A percentile compares a stretch with the other conserved stretches of the same genome.
These are phyloP conservation scores for Lanistes nyassanus DNA, from an alignment of 1,140 invertebrate genomes.

Conservation along the genomic window DNA sequence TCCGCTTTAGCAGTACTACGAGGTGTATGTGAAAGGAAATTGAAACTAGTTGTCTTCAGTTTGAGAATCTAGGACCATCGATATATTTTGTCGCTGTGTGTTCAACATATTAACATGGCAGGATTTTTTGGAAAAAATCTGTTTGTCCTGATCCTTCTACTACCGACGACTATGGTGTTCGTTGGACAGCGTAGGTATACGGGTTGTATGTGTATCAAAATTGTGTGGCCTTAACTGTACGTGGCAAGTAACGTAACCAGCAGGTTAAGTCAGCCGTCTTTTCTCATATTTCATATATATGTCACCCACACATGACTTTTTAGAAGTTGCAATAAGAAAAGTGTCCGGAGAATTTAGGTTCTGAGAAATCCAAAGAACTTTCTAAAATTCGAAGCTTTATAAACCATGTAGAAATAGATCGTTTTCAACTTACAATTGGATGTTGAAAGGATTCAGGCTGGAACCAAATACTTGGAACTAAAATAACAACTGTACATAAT, in stretches of 20 bases:
- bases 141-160: constrained; percentile 49
- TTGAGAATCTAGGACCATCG: too few species aligned
- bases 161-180: constrained; percentile 51
- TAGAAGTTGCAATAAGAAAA: not conserved
- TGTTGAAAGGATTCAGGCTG: too few species aligned
- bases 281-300: constrained; percentile 16
- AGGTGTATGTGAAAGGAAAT: too few species aligned
- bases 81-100: too few species aligned
- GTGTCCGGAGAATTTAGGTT: not conserved
- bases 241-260: not conserved
- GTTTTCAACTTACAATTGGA: not conserved
- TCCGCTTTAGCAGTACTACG: too few species aligned
- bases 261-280: too few species aligned
- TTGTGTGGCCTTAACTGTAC: constrained; percentile 9
- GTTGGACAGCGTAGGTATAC: constrained; percentile 48
- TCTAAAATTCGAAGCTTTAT: not conserved
- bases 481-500: not conserved
- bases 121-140: constrained; percentile 47
- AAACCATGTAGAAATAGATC: too few species aligned
- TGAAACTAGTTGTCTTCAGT: too few species aligned
- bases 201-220: not conserved
- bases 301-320: not conserved
- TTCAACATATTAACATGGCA: constrained; percentile 26
- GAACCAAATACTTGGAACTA: too few species aligned
- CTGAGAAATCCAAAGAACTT: not conserved